Percentiles rank a stretch among this genome's conserved stretches.
These are phyloP conservation scores for Eolophus roseicapilla DNA, from an alignment of 2,113 vertebrate species.

Conservation along the genomic window DNA sequence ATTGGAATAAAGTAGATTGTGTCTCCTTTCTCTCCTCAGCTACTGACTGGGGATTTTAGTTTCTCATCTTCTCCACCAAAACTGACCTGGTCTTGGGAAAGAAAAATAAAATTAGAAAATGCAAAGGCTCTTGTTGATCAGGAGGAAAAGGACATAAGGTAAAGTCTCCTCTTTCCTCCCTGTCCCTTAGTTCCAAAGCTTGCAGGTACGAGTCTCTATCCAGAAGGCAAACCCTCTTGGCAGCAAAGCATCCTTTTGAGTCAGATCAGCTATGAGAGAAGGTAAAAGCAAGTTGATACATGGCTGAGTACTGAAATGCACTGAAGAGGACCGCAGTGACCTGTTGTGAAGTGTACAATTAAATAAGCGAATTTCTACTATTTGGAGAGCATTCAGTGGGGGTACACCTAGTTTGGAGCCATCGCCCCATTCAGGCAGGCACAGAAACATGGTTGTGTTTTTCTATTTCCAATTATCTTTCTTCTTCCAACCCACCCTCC, in stretches of 20 bases:
- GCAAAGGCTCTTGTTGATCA: background rate
- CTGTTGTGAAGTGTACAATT: background rate
- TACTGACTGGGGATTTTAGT: background rate
- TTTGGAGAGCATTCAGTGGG: background rate
- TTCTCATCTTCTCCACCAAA: background rate
- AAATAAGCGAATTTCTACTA: background rate
- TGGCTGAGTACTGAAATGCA: background rate
- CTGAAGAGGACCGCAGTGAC: background rate
- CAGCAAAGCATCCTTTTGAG: background rate
- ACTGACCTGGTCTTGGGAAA: background rate
- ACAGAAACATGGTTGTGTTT: background rate
- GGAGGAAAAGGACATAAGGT: background rate
- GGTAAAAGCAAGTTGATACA: background rate
- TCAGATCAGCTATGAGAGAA: background rate
- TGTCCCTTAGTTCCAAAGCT: background rate
- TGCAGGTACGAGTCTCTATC: background rate
- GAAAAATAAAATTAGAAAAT: background rate
- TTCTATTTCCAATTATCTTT: background rate
- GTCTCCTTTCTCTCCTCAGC: background rate
- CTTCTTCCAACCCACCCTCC: fast-evolving
- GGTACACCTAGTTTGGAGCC: background rate
- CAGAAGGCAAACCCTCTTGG: background rate
- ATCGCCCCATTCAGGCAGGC: background rate
- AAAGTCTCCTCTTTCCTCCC: background rate
- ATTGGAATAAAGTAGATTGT: background rate